Base-by-base conservation (phyloP, 2,888 invertebrate genomes). In the Dascillus cervinus region DNA sequence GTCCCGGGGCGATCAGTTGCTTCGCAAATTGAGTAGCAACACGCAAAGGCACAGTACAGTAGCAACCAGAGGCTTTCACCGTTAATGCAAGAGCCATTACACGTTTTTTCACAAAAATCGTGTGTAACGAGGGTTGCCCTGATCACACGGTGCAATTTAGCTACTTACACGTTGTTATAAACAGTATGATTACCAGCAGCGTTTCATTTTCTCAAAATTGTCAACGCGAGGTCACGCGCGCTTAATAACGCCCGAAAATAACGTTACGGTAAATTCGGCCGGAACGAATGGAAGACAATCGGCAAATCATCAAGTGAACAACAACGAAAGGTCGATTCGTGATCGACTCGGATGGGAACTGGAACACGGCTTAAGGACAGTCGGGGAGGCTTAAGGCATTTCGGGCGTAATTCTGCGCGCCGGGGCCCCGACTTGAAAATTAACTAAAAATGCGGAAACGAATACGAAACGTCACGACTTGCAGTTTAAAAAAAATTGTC, bases 311-410 rank as follows among this genome's bases (percentile, higher is more conserved):
- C 36, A 32, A 33, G 34, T 32, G 32, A 36, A 36, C 25, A 49
- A 46, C 43, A n/a, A n/a, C 46, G 49, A 53, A 53, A 55, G 54
- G 53, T 55, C 55, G 52, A 40, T 37, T 55, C 56, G 56, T 57
- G 58, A 57, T 47, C 49, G 44, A 43, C 50, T 52, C 48, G 49
- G 51, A 52, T 61, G 61, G 61, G 62, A 61, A 62, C 53, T 61
- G 55, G 62, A 61, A 60, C 61, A 58, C 43, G 39, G 53, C 53
- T 47, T 48, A 41, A 41, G 54, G 57, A 52, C 37, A 41, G 49
- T 55, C 57, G 57, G 55, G 58, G 50, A 41, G 40, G 42, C 55
- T 49, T 41, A 40, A 41, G 56, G 51, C 52, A 37, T 23, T 41
- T 49, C 50, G 48, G 46, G 46, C 34, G 39, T 35, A 34, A 34